Conservation (phyloP, 2,888 invertebrate genomes). For the Pyrrhia umbra region DNA sequence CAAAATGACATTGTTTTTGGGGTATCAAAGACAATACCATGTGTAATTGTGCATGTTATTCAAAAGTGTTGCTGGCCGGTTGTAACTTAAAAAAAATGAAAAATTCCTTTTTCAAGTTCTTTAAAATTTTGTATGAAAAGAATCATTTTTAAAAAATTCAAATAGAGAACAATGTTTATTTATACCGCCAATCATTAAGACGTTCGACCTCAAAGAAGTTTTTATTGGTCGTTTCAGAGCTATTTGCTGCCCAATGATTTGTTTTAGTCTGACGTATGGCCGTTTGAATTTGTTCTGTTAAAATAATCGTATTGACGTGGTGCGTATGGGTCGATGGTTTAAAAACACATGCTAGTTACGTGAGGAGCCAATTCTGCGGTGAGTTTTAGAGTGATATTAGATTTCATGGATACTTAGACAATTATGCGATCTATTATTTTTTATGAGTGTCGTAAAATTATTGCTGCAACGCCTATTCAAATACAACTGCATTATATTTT, state of each 20-base stretch:
- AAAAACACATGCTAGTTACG: constrained; percentile 36
- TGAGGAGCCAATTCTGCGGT: constrained; percentile 35
- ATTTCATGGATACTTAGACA: constrained; percentile 29
- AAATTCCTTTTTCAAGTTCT: constrained; percentile 39
- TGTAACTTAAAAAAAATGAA: neutral
- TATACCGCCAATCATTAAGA: constrained; percentile 72
- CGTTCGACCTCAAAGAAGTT: constrained; percentile 77
- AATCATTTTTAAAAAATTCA: constrained; percentile 36
- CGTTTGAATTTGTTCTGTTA: constrained; percentile 42
- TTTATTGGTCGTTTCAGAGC: constrained; percentile 77
- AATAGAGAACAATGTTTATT: constrained; percentile 60
- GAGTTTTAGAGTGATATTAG: constrained; percentile 6
- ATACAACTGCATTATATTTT: too few relatives aligned
- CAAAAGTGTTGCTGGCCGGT: too few relatives aligned
- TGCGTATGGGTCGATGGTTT: constrained; percentile 41
- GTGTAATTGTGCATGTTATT: too few relatives aligned
- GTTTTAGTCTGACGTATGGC: constrained; percentile 65
- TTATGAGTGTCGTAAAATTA: constrained; percentile 20
- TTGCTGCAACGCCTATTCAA: neutral
- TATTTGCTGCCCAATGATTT: constrained; percentile 73
- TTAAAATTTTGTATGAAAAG: too few relatives aligned
- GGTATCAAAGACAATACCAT: too few relatives aligned
- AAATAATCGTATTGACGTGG: constrained; percentile 40
- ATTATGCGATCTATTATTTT: neutral
- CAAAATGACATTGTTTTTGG: too few relatives aligned